Evolutionary conservation across 2,888 invertebrate genomes (phyloP).

Genomic region (Gonocerus acuteangulatus): DNA sequence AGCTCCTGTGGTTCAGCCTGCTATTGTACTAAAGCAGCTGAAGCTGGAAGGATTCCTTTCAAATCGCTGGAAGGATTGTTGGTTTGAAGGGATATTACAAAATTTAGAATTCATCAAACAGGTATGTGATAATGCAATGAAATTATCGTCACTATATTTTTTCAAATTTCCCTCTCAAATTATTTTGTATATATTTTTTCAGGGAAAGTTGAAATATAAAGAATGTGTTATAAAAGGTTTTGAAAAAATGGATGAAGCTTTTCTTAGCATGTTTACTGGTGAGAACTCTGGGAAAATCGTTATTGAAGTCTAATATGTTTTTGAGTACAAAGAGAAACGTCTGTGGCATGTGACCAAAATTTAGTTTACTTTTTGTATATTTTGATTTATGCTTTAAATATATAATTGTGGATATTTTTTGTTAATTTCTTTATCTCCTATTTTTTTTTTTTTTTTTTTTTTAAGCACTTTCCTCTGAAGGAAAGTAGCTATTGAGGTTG

Average conservation of each 20-base stretch:
- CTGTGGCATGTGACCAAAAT: no score
- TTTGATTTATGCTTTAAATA: no score
- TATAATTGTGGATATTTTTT: no score
- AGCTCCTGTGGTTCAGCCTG: constrained; percentile 50
- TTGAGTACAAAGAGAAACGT: background rate
- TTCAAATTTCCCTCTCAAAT: no score
- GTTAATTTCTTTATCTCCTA: no score
- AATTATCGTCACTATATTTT: no score
- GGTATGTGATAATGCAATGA: no score
- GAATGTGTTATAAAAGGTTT: constrained; percentile 66
- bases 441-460: no score
- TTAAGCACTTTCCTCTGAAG: no score
- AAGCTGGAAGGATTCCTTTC: constrained; percentile 57
- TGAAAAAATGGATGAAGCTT: constrained; percentile 63
- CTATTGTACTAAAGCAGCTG: constrained; percentile 52
- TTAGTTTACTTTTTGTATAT: no score
- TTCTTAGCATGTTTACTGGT: constrained; percentile 56
- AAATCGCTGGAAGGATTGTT: constrained; percentile 51
- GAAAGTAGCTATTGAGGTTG: no score
- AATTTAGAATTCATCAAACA: constrained; percentile 58
- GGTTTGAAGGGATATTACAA: constrained; percentile 55
- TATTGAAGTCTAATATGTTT: constrained; percentile 49
- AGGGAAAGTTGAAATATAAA: constrained; percentile 60
- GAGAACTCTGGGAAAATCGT: constrained; percentile 64
- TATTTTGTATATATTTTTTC: no score